These are phyloP conservation scores for Nemotelus pantherinus DNA, from an alignment of 2,888 invertebrate genomes.

Conservation along the genomic window DNA sequence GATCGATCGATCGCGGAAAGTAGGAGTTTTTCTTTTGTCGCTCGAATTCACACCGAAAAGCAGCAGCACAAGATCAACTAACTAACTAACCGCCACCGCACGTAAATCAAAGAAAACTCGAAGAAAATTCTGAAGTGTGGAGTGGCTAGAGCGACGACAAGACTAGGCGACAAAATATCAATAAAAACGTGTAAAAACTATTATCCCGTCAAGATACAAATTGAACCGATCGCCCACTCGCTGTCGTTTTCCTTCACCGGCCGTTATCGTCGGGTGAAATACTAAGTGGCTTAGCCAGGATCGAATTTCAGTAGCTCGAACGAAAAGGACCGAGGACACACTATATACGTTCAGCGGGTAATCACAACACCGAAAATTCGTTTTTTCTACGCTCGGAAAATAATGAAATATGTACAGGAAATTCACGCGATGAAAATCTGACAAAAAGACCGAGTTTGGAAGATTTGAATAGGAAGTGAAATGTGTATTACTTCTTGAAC, in stretches of 20 bases:
- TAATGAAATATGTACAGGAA: background rate
- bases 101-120: constrained; percentile 32
- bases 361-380: constrained; percentile 18
- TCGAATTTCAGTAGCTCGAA: constrained; percentile 25
- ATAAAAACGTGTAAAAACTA: constrained; percentile 8
- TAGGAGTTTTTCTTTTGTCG: constrained; percentile 24
- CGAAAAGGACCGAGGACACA: background rate
- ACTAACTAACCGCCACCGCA: background rate
- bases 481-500: constrained; percentile 28
- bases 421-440: constrained; percentile 3
- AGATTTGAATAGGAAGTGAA: constrained; percentile 8
- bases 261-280: background rate
- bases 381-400: background rate
- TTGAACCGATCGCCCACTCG: background rate
- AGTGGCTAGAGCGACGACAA: background rate
- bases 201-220: background rate
- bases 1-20: constrained; percentile 14
- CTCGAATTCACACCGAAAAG: constrained; percentile 2
- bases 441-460: constrained; percentile 6
- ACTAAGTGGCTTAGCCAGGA: constrained; percentile 30
- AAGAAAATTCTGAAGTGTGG: constrained; percentile 9
- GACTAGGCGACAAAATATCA: constrained; percentile 17
- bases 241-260: constrained; percentile 4
- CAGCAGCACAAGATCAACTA: constrained; percentile 14
- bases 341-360: background rate